A percentile compares a stretch with the other conserved stretches of the same genome.
These are phyloP conservation scores for Philotrypesis tridentata DNA, from an alignment of 1,140 invertebrate genomes.

Conservation along the genomic window DNA sequence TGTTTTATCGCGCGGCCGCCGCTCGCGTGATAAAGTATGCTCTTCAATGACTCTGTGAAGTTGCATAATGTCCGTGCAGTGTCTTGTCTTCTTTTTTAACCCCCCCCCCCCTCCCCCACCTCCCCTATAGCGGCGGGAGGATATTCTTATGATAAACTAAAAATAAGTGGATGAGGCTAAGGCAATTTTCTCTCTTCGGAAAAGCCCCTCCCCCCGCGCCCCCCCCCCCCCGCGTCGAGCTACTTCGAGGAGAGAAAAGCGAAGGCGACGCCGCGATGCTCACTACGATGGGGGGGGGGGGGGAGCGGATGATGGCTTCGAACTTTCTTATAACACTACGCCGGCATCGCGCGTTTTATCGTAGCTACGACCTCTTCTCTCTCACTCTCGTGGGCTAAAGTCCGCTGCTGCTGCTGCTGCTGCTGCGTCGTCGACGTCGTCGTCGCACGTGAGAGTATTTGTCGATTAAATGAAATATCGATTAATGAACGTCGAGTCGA, in stretches of 20 bases:
- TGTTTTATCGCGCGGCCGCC: slow-evolving; percentile 16
- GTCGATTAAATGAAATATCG: not conserved
- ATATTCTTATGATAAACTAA: slow-evolving; percentile 35
- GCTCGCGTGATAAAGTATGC: slow-evolving; percentile 19
- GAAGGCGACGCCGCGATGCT: not conserved
- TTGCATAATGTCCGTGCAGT: slow-evolving; percentile 39
- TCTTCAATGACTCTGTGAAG: slow-evolving; percentile 34
- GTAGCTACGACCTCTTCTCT: no score
- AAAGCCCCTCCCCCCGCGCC: no score
- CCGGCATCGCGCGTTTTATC: not conserved
- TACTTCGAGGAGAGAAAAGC: not conserved
- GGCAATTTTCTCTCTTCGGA: slow-evolving; percentile 18
- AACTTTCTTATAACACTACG: slow-evolving; percentile 24
- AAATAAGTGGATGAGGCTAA: slow-evolving; percentile 41
- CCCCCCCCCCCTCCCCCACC: no score
- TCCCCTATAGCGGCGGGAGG: not conserved
- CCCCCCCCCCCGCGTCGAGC: not conserved
- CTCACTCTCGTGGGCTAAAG: not conserved
- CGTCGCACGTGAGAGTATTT: not conserved
- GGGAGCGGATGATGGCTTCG: slow-evolving; percentile 9
- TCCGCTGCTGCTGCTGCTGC: not conserved
- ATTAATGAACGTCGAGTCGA: not conserved
- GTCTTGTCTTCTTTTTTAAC: not conserved
- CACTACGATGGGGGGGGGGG: not conserved
- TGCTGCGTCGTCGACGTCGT: no score